A percentile compares a stretch with the other conserved stretches of the same genome.
phyloP scores from a whole-genome alignment of 2,113 vertebrate genomes.

The Cyphomyrus plagiostoma region DNA sequence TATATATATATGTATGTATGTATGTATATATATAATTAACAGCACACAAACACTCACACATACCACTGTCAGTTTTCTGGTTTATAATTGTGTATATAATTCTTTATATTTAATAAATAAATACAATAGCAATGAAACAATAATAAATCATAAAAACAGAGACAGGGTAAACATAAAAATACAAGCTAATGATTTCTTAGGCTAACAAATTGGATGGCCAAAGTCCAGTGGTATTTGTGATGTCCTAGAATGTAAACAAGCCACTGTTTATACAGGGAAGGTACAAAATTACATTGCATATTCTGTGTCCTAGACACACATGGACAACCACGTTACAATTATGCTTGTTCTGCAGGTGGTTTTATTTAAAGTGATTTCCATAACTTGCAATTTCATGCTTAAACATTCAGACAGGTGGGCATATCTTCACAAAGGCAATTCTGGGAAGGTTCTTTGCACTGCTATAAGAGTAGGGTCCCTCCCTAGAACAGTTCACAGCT shows the following conservation, averaged over 20 bases:
- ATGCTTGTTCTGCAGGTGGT: neutral
- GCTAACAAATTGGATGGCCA: neutral
- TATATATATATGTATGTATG: neutral
- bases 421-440: neutral
- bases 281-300: neutral
- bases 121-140: neutral
- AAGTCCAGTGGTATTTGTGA: neutral
- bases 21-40: neutral
- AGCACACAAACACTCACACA: too few relatives aligned
- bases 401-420: neutral
- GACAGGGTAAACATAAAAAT: neutral
- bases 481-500: neutral
- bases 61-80: neutral
- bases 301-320: neutral
- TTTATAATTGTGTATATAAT: neutral
- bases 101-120: neutral
- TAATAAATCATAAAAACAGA: neutral
- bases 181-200: neutral
- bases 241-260: neutral
- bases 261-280: neutral
- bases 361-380: neutral
- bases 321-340: neutral
- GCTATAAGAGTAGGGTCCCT: neutral
- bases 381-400: neutral
- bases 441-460: too few relatives aligned